Evolutionary conservation across 2,113 vertebrate genomes (phyloP).

Genomic region (Physeter macrocephalus): DNA sequence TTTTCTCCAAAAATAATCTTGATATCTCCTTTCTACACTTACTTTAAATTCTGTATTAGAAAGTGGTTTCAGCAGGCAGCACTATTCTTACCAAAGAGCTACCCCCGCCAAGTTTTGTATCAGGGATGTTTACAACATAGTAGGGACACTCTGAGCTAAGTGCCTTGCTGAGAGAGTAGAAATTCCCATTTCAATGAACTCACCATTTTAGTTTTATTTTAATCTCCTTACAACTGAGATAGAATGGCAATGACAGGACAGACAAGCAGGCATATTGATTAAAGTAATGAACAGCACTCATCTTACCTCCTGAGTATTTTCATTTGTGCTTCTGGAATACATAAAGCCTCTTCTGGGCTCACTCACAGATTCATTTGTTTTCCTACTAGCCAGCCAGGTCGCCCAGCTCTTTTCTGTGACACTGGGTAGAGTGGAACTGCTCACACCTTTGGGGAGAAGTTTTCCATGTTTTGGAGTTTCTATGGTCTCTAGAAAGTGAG

Average conservation of each 20-base stretch:
- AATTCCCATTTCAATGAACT: not conserved
- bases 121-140: not conserved
- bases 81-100: not conserved
- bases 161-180: not conserved
- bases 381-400: conserved; percentile 46
- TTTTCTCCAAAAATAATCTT: not conserved
- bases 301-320: conserved; percentile 81
- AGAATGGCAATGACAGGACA: not conserved
- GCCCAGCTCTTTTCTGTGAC: conserved; percentile 58
- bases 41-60: not conserved
- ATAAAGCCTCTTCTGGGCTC: conserved; percentile 67
- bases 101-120: not conserved
- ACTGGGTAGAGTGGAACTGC: conserved; percentile 44
- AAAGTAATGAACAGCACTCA: not conserved
- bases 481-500: conserved; percentile 56
- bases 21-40: not conserved
- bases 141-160: not conserved
- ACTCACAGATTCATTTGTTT: conserved; percentile 67
- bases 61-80: not conserved
- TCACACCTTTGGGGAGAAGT: not conserved
- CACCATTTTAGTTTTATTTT: conserved; percentile 4
- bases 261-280: not conserved
- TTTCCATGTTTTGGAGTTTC: conserved; percentile 71
- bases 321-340: conserved; percentile 75
- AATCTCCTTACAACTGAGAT: not conserved